Percentiles rank a stretch among this genome's conserved stretches.
phyloP scores from a whole-genome alignment of 2,113 vertebrate species.

The Antigone vipio region DNA sequence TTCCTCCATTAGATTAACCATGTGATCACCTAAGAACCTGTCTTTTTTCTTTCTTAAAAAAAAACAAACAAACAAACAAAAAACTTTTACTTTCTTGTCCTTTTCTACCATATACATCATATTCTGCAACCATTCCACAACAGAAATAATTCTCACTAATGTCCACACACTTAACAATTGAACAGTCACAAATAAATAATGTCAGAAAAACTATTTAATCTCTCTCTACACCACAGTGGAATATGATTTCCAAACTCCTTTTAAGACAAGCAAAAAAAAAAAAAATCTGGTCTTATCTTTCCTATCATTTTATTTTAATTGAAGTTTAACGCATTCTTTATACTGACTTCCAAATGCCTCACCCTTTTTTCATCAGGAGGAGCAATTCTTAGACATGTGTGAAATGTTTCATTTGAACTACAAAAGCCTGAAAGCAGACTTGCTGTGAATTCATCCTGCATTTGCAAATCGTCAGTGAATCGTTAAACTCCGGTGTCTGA shows the following conservation, averaged over 20 bases:
- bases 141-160: neutral
- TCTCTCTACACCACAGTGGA: neutral
- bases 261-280: neutral
- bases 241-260: neutral
- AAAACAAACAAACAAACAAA: neutral
- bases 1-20: neutral
- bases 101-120: neutral
- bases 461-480: conserved; percentile 22
- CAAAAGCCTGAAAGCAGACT: conserved; percentile 34
- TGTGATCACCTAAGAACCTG: neutral
- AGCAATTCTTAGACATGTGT: neutral
- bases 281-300: neutral
- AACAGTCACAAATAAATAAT: neutral
- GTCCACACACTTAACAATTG: neutral
- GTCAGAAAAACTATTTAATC: neutral
- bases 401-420: conserved; percentile 48
- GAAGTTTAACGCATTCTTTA: conserved; percentile 21
- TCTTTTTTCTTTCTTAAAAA: neutral
- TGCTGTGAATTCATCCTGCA: conserved; percentile 19
- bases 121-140: neutral
- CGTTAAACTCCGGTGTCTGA: neutral
- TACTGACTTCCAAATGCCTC: conserved; percentile 10
- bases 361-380: neutral
- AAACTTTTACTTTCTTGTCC: neutral
- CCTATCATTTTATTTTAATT: neutral